Percentiles rank a stretch among this genome's conserved stretches.
phyloP scores from a whole-genome alignment of 2,888 invertebrate species.

The Trichogramma evanescens region DNA sequence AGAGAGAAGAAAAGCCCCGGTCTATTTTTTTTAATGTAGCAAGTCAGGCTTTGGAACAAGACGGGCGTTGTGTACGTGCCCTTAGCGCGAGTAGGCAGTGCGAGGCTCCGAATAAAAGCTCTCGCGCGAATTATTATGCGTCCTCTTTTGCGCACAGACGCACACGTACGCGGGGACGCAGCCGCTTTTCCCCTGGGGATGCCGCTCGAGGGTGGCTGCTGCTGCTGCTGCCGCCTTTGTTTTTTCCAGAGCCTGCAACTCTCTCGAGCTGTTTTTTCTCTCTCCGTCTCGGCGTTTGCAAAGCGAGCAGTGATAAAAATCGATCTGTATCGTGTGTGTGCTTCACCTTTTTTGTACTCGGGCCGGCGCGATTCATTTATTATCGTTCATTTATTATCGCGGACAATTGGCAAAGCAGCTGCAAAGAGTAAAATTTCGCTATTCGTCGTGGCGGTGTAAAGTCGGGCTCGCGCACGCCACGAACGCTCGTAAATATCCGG shows the following conservation, averaged over 20 bases:
- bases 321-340: too few relatives aligned
- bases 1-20: too few relatives aligned
- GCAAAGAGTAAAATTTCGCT: not conserved
- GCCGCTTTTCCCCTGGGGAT: slow-evolving; percentile 18
- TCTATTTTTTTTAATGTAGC: too few relatives aligned
- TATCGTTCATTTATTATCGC: not conserved
- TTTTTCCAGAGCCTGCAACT: slow-evolving; percentile 8
- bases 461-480: too few relatives aligned
- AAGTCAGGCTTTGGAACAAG: too few relatives aligned
- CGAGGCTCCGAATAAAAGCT: slow-evolving; percentile 12
- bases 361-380: not conserved
- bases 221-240: slow-evolving; percentile 14
- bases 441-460: too few relatives aligned
- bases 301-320: too few relatives aligned
- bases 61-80: too few relatives aligned
- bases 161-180: not conserved
- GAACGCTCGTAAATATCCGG: too few relatives aligned
- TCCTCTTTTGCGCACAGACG: not conserved
- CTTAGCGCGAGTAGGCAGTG: too few relatives aligned
- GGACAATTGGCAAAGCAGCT: not conserved
- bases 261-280: not conserved
- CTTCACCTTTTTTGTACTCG: too few relatives aligned
- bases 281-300: not conserved
- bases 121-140: not conserved
- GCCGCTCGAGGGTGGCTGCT: not conserved